A percentile compares a stretch with the other conserved stretches of the same genome.
Conservation (phyloP, 2,113 vertebrate species). For the Fulmarus glacialis region DNA sequence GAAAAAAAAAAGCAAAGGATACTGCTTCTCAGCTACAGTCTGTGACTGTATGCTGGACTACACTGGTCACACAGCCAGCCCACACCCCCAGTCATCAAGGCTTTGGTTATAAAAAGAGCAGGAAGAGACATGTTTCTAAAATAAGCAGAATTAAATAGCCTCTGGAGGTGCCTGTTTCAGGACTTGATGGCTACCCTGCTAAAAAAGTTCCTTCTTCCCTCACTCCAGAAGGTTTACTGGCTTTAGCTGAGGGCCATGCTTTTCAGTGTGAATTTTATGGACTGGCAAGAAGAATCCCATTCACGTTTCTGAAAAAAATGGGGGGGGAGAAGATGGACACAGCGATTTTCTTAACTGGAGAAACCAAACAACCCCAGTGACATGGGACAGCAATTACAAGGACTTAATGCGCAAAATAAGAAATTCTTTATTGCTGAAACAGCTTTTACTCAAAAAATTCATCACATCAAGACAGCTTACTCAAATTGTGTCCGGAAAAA, state of each 20-base stretch:
- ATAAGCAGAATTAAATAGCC: slow-evolving; percentile 36
- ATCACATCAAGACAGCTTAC: background rate
- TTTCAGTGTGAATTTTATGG: background rate
- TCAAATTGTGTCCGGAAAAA: background rate
- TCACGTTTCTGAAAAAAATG: background rate
- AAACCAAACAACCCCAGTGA: background rate
- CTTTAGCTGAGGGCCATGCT: background rate
- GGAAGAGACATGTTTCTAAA: slow-evolving; percentile 44
- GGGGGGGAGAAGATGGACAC: too few species aligned
- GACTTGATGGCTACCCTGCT: background rate
- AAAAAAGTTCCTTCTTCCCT: background rate
- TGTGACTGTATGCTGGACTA: background rate
- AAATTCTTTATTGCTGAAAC: slow-evolving; percentile 2
- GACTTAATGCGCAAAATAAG: background rate
- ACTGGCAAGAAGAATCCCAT: background rate
- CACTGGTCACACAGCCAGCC: background rate
- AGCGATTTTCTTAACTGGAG: background rate
- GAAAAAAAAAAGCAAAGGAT: background rate
- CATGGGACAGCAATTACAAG: background rate
- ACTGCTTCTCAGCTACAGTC: background rate
- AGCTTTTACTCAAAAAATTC: background rate
- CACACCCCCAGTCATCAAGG: background rate
- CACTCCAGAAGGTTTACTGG: background rate
- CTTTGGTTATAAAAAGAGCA: slow-evolving; percentile 11
- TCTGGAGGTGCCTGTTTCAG: background rate